Percentiles rank a stretch among this genome's conserved stretches.
Conservation (phyloP, 1,140 invertebrate species). For the Danaus plexippus region DNA sequence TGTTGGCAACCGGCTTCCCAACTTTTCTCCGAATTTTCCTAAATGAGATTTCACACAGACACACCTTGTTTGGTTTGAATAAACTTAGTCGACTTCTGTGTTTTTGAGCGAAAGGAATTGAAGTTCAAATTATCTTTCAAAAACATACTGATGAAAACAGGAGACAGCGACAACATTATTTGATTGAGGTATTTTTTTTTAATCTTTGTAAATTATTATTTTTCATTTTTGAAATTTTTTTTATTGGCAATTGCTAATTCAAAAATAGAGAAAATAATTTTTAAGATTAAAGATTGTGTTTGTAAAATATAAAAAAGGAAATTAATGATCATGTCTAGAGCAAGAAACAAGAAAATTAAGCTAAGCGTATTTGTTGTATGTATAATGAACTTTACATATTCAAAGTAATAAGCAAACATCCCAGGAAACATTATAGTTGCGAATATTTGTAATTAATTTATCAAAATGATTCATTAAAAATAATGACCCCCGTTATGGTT, state of each 20-base stretch:
- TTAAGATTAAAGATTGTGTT: too few species aligned
- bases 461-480: constrained; percentile 26
- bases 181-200: constrained; percentile 1
- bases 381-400: constrained; percentile 1
- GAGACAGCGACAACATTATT: constrained; percentile 24
- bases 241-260: too few species aligned
- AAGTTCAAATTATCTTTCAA: constrained; percentile 30
- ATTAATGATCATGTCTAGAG: too few species aligned
- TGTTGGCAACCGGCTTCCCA: constrained; percentile 27
- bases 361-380: too few species aligned
- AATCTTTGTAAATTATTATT: too few species aligned
- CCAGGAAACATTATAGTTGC: constrained; percentile 12
- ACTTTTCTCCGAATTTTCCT: constrained; percentile 37
- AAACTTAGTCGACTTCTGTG: constrained; percentile 31
- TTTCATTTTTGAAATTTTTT: too few species aligned
- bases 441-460: constrained; percentile 21
- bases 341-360: too few species aligned
- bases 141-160: constrained; percentile 29
- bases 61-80: constrained; percentile 42
- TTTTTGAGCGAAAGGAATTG: constrained; percentile 25
- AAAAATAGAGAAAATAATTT: too few species aligned
- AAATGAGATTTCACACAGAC: constrained; percentile 47
- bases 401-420: not conserved
- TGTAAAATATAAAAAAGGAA: too few species aligned
- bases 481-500: constrained; percentile 20